Conservation (phyloP, 2,888 invertebrate species). For the Syritta pipiens region DNA sequence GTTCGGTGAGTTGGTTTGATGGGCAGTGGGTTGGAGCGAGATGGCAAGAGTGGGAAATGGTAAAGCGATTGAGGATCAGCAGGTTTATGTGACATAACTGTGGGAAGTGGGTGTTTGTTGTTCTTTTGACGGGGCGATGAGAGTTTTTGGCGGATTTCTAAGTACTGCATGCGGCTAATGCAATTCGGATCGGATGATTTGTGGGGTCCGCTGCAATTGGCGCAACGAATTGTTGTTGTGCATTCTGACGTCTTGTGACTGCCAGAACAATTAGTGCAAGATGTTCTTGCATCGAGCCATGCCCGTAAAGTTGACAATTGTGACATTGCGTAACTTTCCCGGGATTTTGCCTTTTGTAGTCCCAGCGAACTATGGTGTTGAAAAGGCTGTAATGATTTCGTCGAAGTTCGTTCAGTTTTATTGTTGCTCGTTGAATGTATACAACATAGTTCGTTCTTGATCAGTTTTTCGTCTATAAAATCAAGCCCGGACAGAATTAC, state of each 20-base stretch:
- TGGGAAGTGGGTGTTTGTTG: too few species aligned
- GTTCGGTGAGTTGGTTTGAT: background rate
- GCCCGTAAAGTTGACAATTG: conserved; percentile 6
- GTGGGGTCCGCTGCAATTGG: conserved; percentile 6
- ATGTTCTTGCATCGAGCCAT: background rate
- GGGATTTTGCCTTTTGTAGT: background rate
- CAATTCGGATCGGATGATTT: conserved; percentile 4
- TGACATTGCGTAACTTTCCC: background rate
- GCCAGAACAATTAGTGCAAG: conserved; percentile 5
- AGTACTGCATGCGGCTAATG: background rate
- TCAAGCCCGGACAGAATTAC: too few species aligned
- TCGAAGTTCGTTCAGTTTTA: background rate
- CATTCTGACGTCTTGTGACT: background rate
- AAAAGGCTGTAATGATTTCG: background rate
- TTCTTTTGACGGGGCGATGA: background rate
- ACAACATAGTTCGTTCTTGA: too few species aligned
- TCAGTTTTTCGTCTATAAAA: too few species aligned
- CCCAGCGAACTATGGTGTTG: conserved; percentile 11
- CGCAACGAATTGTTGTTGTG: background rate
- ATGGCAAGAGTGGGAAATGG: background rate
- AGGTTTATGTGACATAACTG: too few species aligned
- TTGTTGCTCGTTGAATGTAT: background rate
- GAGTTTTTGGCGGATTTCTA: conserved; percentile 1
- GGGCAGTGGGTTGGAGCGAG: background rate
- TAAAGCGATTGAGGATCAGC: background rate